phyloP scores from a whole-genome alignment of 2,797 vertebrate species.

The Mallotus villosus region DNA sequence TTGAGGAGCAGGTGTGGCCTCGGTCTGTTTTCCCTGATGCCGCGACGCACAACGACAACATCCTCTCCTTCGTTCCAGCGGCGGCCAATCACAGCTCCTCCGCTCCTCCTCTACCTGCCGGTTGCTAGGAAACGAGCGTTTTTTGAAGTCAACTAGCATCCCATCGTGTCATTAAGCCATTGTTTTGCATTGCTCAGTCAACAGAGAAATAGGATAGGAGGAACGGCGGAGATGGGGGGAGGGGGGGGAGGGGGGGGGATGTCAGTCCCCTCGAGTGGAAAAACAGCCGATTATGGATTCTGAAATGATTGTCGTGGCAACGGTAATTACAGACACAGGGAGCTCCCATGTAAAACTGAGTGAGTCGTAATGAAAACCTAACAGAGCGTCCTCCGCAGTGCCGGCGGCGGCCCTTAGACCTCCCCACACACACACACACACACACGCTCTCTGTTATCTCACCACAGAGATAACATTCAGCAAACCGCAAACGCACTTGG shows the following conservation, averaged over 20 bases:
- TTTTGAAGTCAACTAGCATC: conserved; percentile 37
- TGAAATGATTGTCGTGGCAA: conserved; percentile 62
- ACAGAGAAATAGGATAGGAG: conserved; percentile 46
- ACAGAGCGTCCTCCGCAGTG: conserved; percentile 44
- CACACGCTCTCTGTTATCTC: conserved; percentile 46
- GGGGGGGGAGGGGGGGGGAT: conserved; percentile 25
- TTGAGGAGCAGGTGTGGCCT: conserved; percentile 3
- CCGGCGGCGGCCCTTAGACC: conserved; percentile 53
- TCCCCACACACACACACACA: not conserved
- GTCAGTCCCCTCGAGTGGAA: conserved; percentile 47
- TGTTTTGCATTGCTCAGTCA: conserved; percentile 54
- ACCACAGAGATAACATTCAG: conserved; percentile 55
- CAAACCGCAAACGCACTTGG: not conserved
- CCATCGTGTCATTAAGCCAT: conserved; percentile 52
- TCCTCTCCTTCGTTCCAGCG: conserved; percentile 13
- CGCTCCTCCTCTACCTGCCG: conserved; percentile 45
- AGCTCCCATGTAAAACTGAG: conserved; percentile 49
- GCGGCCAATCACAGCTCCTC: conserved; percentile 16
- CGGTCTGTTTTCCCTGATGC: not conserved
- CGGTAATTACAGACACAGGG: conserved; percentile 56
- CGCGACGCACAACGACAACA: conserved; percentile 4
- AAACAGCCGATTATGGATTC: conserved; percentile 54
- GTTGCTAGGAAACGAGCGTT: conserved; percentile 73
- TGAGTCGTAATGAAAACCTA: conserved; percentile 64
- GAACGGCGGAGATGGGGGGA: conserved; percentile 14